phyloP scores from a whole-genome alignment of 2,888 invertebrate genomes.

The Drosophila borborema region DNA sequence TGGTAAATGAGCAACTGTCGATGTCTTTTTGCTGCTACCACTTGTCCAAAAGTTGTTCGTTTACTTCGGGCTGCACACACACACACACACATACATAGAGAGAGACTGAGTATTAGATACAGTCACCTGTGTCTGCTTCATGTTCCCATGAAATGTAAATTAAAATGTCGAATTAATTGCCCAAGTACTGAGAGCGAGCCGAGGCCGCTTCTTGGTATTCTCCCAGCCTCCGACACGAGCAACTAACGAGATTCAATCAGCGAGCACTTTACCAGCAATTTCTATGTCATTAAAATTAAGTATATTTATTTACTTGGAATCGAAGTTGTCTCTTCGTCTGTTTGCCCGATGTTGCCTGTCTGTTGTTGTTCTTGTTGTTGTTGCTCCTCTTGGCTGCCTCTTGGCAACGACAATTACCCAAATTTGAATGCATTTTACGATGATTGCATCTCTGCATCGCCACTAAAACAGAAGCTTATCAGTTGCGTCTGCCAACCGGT shows the following conservation, averaged over 20 bases:
- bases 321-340: slow-evolving; percentile 47
- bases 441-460: slow-evolving; percentile 36
- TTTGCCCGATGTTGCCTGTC: not conserved
- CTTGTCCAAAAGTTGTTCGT: slow-evolving; percentile 57
- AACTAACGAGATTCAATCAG: slow-evolving; percentile 74
- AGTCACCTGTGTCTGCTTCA: slow-evolving; percentile 56
- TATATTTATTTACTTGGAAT: slow-evolving; percentile 72
- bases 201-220: slow-evolving; percentile 68
- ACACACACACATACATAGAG: not conserved
- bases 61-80: slow-evolving; percentile 37
- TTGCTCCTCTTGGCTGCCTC: slow-evolving; percentile 6
- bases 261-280: slow-evolving; percentile 72
- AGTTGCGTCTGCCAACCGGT: slow-evolving; percentile 8
- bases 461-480: slow-evolving; percentile 45
- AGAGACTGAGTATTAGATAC: slow-evolving; percentile 23
- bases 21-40: slow-evolving; percentile 28
- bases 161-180: slow-evolving; percentile 77
- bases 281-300: slow-evolving; percentile 73
- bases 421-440: slow-evolving; percentile 55
- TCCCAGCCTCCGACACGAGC: slow-evolving; percentile 54
- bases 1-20: slow-evolving; percentile 8
- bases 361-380: not conserved
- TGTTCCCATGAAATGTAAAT: slow-evolving; percentile 76
- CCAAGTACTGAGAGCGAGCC: slow-evolving; percentile 53
- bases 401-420: slow-evolving; percentile 39